These are phyloP conservation scores for Escarpia spicata DNA, from an alignment of 2,888 invertebrate species.

Conservation along the genomic window DNA sequence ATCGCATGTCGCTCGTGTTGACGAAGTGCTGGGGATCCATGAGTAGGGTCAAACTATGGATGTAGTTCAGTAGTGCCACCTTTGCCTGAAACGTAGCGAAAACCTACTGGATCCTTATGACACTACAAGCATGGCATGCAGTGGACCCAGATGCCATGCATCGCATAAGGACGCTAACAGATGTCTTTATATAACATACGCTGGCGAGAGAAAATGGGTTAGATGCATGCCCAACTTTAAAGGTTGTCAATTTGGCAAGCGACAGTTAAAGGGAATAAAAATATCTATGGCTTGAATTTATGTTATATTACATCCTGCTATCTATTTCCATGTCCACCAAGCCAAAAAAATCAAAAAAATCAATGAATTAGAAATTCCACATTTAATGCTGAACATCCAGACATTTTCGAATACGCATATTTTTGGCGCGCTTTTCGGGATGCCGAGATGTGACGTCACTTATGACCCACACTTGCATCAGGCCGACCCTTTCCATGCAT, in stretches of 20 bases:
- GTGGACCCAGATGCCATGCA: background rate
- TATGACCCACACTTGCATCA: too few relatives aligned
- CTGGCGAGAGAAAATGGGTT: background rate
- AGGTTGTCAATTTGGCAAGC: background rate
- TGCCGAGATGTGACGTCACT: too few relatives aligned
- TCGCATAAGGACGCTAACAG: background rate
- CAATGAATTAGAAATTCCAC: too few relatives aligned
- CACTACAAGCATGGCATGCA: background rate
- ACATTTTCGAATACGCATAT: too few relatives aligned
- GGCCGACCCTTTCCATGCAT: too few relatives aligned
- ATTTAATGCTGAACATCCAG: too few relatives aligned
- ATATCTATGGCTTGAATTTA: too few relatives aligned
- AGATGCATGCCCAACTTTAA: background rate
- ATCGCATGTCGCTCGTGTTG: slow-evolving; percentile 70
- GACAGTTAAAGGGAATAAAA: too few relatives aligned
- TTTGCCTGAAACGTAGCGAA: slow-evolving; percentile 66
- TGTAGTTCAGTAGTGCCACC: slow-evolving; percentile 68
- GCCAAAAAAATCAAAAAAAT: too few relatives aligned
- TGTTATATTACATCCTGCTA: too few relatives aligned
- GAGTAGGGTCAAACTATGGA: slow-evolving; percentile 63
- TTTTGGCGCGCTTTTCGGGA: too few relatives aligned
- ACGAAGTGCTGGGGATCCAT: slow-evolving; percentile 69
- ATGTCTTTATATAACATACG: background rate
- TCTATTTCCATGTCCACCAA: too few relatives aligned
- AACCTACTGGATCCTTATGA: background rate